phyloP scores from a whole-genome alignment of 1,140 invertebrate genomes.

The Vanessa tameamea region DNA sequence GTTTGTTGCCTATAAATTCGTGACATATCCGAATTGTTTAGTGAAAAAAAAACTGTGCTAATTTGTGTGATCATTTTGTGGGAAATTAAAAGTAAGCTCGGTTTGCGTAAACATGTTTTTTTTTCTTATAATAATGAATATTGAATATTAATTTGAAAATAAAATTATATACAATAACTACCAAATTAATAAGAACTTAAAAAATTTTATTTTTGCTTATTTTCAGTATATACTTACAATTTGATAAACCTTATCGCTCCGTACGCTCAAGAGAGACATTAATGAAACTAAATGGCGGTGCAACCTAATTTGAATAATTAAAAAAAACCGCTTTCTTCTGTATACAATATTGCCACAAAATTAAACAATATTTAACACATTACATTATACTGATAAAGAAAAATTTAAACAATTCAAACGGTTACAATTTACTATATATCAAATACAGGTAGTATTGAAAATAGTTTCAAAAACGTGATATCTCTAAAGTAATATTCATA shows the following conservation, averaged over 20 bases:
- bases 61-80: constrained; percentile 12
- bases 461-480: no score
- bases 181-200: no score
- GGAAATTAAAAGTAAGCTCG: constrained; percentile 4
- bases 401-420: no score
- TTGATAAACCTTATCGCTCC: constrained; percentile 5
- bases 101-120: not conserved
- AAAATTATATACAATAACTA: not conserved
- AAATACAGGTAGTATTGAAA: no score
- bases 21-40: constrained; percentile 15
- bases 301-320: constrained; percentile 25
- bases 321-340: constrained; percentile 7
- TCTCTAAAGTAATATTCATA: no score
- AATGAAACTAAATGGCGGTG: constrained; percentile 21
- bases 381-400: no score
- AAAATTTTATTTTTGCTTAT: no score
- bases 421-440: no score
- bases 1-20: constrained; percentile 17
- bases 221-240: not conserved
- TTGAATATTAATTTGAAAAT: no score
- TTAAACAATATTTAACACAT: not conserved
- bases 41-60: constrained; percentile 27
- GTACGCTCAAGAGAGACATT: constrained; percentile 6
- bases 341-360: not conserved
- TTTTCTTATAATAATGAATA: not conserved